Base-by-base conservation (phyloP, 2,888 invertebrate genomes). In the Aquatica leii region DNA sequence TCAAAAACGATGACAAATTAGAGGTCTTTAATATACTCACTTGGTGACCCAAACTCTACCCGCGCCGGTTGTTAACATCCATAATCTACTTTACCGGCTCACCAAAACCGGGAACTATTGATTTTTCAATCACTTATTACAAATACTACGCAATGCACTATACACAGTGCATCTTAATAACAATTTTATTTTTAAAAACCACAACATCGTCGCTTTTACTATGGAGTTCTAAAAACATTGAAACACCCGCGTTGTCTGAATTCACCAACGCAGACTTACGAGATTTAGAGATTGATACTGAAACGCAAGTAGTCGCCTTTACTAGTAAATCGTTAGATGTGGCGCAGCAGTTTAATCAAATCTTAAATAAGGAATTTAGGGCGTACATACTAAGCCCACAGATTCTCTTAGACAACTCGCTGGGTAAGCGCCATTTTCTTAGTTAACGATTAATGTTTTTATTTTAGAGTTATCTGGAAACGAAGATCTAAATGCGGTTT, bases 401-500 rank as follows among this genome's bases (percentile, higher is more conserved):
- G 57, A 66, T 81, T 57, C 71, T 69, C 24, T 67, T 74, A 17
- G 75, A 77, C 37, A 74, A 80, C 67, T 69, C 71, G 12, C 75
- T 75, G 65, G 77, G 81, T 81, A 74, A 57, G 63, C 54, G 43
- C 55, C 34, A 34, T 59, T 57, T 84, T 88, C 2, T 85, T 17
- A 9, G 12, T 2, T 40, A n/a, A n/a, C 11, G 15, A 12, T 14
- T 14, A 17, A 5, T 53, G 17, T 24, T 24, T 6, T 24, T 4
- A 24, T 24, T 24, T 24, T 24, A 24, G 24, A 24, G 6, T 24
- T 24, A 6, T 24, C 24, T 24, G 24, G 24, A 2, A 57, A 64
- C 24, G 48, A 57, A 11, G 53, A 48, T 11, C 56, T 67, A 8
- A 50, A 69, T 11, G 43, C 57, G 50, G 8, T 37, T 48, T 6